These are phyloP conservation scores for Microcebus griseorufus DNA, from an alignment of 2,113 vertebrate species.

Conservation along the genomic window DNA sequence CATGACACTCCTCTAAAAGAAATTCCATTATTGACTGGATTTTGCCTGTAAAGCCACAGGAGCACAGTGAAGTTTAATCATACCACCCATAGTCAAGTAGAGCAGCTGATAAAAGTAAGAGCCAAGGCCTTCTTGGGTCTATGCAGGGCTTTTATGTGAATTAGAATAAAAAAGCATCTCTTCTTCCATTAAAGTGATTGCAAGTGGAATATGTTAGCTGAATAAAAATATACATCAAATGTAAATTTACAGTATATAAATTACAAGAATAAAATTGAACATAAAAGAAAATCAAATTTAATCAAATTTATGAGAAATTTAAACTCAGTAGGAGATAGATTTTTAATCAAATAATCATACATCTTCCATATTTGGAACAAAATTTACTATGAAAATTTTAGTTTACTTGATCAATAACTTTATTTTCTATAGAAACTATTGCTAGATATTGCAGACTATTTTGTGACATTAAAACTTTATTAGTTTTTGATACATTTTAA, in stretches of 20 bases:
- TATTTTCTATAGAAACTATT: background rate
- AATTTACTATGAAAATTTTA: background rate
- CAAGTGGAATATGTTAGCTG: background rate
- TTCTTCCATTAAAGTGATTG: background rate
- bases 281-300: background rate
- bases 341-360: background rate
- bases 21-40: background rate
- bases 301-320: background rate
- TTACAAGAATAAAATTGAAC: background rate
- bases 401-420: background rate
- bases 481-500: background rate
- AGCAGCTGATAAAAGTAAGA: background rate
- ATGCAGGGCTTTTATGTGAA: background rate
- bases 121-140: rapidly evolving
- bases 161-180: background rate
- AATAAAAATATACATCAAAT: background rate
- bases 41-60: background rate
- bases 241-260: background rate
- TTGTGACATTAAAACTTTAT: background rate
- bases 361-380: background rate
- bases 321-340: background rate
- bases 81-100: rapidly evolving
- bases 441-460: background rate
- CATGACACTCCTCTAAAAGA: background rate
- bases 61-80: background rate